These are phyloP conservation scores for Steinernema hermaphroditum DNA, from an alignment of 2,888 invertebrate genomes.

Conservation along the genomic window DNA sequence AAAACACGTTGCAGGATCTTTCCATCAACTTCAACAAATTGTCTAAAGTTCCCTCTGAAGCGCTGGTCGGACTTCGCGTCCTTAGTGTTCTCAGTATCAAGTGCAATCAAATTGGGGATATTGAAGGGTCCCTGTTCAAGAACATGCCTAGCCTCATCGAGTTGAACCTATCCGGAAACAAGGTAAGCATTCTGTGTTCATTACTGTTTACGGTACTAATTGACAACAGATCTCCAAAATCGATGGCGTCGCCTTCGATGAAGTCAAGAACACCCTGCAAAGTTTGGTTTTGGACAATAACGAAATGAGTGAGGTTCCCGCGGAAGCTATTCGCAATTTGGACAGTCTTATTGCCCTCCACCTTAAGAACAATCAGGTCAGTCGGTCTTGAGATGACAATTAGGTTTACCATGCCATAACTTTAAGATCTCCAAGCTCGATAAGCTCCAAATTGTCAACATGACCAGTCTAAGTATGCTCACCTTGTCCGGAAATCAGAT, in stretches of 20 bases:
- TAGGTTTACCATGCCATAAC: neutral
- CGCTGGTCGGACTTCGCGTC: conserved; percentile 52
- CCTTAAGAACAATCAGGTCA: conserved; percentile 63
- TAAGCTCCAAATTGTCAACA: conserved; percentile 56
- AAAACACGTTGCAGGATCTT: conserved; percentile 78
- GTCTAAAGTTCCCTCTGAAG: conserved; percentile 72
- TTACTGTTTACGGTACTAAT: conserved; percentile 12
- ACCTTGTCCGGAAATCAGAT: conserved; percentile 64
- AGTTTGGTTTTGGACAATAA: conserved; percentile 65
- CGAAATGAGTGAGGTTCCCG: conserved; percentile 59
- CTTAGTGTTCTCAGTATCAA: conserved; percentile 61
- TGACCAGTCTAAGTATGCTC: conserved; percentile 59
- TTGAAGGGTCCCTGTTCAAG: conserved; percentile 56
- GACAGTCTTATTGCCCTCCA: conserved; percentile 64
- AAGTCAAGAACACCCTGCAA: conserved; percentile 59
- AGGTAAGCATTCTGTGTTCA: conserved; percentile 49
- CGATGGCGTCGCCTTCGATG: conserved; percentile 51
- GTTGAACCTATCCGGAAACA: conserved; percentile 66
- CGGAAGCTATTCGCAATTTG: conserved; percentile 59
- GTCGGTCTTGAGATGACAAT: neutral
- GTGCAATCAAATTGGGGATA: conserved; percentile 68
- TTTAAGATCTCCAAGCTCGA: conserved; percentile 55
- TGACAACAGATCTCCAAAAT: conserved; percentile 63
- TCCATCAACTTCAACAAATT: conserved; percentile 76
- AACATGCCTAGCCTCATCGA: conserved; percentile 63